Evolutionary conservation across 2,888 invertebrate genomes (phyloP), one percentile per base, ranked within the genome.

Genomic region (Plusia festucae): DNA sequence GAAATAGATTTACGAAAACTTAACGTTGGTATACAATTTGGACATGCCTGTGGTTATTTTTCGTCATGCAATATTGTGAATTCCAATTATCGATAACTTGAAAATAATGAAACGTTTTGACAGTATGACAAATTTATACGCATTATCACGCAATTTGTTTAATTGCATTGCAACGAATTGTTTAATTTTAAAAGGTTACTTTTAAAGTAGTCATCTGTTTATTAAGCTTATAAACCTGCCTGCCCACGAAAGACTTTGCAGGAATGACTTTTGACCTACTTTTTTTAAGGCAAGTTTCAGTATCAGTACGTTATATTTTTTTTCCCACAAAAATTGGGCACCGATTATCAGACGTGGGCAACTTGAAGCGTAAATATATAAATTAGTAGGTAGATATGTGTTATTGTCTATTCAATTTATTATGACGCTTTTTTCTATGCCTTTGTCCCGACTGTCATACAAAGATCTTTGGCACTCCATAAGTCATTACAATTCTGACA

Each of bases 21-120:
- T 62, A 71, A 72, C 61, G 63, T 68, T 67, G 53, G 68, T 66
- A 78, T 78, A 76, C 78, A 81, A 83, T 82, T 83, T 83, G 71
- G 79, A 82, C 82, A 79, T 87, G 77, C 76, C 82, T 86, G 88
- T 79, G 87, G 88, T 87, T 73, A 57, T 68, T 83, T 86, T 87
- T 84, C 86, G 81, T 79, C 81, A 84, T 81, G 78, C 79, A 78
- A 74, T 72, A 68, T 70, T 76, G 78, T 76, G 79, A 77, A 78
- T 78, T 76, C 60, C 76, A 79, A 84, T 82, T 73, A 82, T 75
- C 58, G 73, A 71, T 73, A 73, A 61, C 54, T 70, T 61, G 68
- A 65, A 68, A 71, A 64, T 67, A 49, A 61, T 64, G 40, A 24
- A 24, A 53, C 11, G 1, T 61, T 66, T 53, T 70, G 67, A 32